Evolutionary conservation across 2,888 invertebrate species (phyloP).

Genomic region (Neoitamus cyanurus): DNA sequence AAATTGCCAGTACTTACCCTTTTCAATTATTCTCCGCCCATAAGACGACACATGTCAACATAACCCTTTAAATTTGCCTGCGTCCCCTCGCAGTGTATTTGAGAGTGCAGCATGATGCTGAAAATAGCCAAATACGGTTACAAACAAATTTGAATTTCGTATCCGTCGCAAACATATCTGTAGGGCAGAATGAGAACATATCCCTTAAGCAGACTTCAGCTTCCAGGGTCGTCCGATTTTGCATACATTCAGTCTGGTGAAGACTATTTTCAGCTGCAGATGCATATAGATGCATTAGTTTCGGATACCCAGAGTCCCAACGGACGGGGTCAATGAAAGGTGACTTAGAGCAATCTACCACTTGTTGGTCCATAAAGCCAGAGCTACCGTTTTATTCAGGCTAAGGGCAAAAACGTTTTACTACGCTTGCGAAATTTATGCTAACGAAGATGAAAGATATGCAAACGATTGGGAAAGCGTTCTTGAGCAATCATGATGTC

Average conservation of each 20-base stretch:
- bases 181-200: background rate
- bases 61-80: background rate
- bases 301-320: background rate
- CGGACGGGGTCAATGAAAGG: background rate
- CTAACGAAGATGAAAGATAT: conserved; percentile 1
- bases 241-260: background rate
- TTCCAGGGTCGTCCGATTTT: background rate
- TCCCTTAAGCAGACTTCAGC: background rate
- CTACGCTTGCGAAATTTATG: background rate
- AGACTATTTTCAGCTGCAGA: background rate
- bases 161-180: background rate
- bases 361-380: background rate
- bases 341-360: background rate
- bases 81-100: background rate
- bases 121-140: background rate
- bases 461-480: background rate
- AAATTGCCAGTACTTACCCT: background rate
- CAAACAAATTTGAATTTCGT: background rate
- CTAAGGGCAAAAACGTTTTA: background rate
- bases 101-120: background rate
- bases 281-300: background rate
- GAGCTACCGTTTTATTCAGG: background rate
- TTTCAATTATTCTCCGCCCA: background rate
- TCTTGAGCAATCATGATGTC: background rate
- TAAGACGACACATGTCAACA: background rate